Evolutionary conservation across 2,888 invertebrate species (phyloP).

Genomic region (Trimorus sp.): DNA sequence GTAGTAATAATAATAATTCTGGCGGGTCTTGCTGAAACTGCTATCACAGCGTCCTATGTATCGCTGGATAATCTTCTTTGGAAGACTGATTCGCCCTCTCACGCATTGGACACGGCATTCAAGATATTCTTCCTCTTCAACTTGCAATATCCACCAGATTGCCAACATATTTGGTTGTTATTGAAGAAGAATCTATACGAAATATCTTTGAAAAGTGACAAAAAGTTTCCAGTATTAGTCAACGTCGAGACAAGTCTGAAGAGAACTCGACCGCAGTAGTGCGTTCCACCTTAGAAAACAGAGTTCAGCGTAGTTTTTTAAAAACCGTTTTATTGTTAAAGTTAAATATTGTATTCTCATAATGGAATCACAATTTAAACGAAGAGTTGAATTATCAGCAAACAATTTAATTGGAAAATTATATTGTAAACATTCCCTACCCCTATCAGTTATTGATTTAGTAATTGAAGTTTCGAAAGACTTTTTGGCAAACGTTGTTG

Average conservation of each 20-base stretch:
- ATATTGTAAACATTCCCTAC: constrained; percentile 1
- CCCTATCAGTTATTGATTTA: neutral
- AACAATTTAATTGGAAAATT: constrained; percentile 4
- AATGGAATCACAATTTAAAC: neutral
- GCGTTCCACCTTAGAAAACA: too few species aligned
- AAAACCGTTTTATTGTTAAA: too few species aligned
- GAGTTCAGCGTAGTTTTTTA: too few species aligned
- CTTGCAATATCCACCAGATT: constrained; percentile 25
- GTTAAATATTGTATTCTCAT: too few species aligned
- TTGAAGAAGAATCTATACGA: constrained; percentile 24
- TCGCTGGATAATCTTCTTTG: neutral
- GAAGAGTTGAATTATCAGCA: neutral
- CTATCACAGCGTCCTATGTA: constrained; percentile 1
- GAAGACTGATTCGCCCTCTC: neutral
- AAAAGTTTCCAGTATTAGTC: constrained; percentile 22
- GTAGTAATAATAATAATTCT: too few species aligned
- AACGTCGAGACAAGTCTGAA: neutral
- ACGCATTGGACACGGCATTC: constrained; percentile 2
- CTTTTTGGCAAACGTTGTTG: neutral
- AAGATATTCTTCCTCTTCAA: constrained; percentile 30
- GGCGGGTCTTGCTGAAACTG: neutral
- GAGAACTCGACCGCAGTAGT: neutral
- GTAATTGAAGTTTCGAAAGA: neutral
- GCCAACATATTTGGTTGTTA: constrained; percentile 29
- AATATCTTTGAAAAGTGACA: constrained; percentile 7